Conservation (phyloP, 2,797 vertebrate species). For the Delichon dasypus region DNA sequence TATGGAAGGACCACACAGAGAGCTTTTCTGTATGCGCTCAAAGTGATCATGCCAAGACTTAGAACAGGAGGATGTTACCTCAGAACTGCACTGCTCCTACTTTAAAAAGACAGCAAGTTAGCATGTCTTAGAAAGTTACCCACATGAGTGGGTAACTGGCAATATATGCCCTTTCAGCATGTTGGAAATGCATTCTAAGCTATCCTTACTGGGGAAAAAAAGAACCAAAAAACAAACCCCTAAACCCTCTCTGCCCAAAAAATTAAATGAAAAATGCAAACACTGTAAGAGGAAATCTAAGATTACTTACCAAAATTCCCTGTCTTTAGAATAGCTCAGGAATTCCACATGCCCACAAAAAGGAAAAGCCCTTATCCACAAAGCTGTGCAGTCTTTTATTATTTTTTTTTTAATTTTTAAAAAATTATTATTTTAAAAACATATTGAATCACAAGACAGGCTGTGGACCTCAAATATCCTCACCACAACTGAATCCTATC, state of each 20-base stretch:
- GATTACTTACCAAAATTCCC: not conserved
- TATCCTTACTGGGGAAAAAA: not conserved
- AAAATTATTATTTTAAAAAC: not conserved
- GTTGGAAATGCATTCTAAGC: not conserved
- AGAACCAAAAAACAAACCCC: not conserved
- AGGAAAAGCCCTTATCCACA: not conserved
- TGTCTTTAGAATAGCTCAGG: not conserved
- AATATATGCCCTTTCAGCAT: not conserved
- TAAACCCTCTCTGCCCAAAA: fast-evolving
- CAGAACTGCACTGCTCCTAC: not conserved
- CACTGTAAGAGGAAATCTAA: not conserved
- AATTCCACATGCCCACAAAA: not conserved
- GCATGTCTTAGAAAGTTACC: not conserved
- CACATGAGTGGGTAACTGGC: not conserved
- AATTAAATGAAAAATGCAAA: not conserved
- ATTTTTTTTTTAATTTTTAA: too few relatives aligned
- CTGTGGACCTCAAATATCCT: not conserved
- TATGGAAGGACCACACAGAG: not conserved
- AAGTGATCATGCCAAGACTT: not conserved
- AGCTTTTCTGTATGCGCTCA: not conserved
- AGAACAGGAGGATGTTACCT: not conserved
- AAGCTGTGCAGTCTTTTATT: not conserved
- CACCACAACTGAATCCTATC: not conserved
- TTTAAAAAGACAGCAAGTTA: not conserved
- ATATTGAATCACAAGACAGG: not conserved